Percentiles rank a stretch among this genome's conserved stretches.
Conservation (phyloP, 2,113 vertebrate species). For the Candoia aspera region DNA sequence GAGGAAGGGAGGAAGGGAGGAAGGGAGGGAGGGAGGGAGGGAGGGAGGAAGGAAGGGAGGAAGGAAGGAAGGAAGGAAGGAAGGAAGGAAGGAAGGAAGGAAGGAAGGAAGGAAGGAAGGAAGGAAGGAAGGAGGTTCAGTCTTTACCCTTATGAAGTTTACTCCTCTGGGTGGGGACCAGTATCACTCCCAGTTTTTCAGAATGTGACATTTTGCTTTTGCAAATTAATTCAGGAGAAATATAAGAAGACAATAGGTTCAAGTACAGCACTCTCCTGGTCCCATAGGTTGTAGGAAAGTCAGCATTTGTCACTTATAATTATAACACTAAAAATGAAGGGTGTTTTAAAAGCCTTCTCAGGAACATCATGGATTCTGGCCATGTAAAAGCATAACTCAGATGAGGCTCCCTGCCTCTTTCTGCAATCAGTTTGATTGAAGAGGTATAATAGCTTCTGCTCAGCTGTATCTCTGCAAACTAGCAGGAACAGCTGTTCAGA, state of each 20-base stretch:
- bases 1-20: not conserved
- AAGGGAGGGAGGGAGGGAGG: no score
- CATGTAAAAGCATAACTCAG: not conserved
- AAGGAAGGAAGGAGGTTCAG: not conserved
- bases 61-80: no score
- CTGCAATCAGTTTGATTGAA: conserved; percentile 34
- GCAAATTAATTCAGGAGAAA: not conserved
- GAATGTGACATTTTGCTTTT: not conserved
- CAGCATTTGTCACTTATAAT: not conserved
- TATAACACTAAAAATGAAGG: not conserved
- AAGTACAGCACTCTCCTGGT: not conserved
- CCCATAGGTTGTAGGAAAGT: no score
- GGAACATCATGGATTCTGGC: not conserved
- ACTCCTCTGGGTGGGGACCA: not conserved
- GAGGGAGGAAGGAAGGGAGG: not conserved
- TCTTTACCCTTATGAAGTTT: not conserved
- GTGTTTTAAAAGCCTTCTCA: not conserved
- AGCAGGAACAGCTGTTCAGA: not conserved
- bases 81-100: not conserved
- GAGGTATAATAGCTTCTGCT: conserved; percentile 17
- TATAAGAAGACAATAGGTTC: not conserved
- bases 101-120: not conserved
- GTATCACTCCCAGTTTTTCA: not conserved
- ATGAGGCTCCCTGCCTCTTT: conserved; percentile 5
- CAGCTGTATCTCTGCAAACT: not conserved